phyloP scores from a whole-genome alignment of 2,113 vertebrate genomes.

The Struthio camelus region DNA sequence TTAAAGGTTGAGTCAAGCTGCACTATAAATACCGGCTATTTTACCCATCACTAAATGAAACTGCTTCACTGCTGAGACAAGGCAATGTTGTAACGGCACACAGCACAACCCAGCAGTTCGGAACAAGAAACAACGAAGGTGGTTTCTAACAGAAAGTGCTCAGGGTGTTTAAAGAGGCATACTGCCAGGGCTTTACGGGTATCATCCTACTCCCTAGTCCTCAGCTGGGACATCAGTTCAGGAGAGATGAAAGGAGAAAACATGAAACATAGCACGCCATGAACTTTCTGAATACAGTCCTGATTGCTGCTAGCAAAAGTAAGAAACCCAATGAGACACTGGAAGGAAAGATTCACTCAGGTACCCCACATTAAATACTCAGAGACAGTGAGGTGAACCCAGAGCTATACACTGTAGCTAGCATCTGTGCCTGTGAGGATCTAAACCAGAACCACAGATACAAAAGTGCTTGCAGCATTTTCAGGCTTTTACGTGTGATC shows the following conservation, averaged over 20 bases:
- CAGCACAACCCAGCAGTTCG: background rate
- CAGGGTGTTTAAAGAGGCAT: constrained; percentile 41
- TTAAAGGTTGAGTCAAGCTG: constrained; percentile 37
- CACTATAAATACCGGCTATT: background rate
- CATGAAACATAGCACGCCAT: background rate
- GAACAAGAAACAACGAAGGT: constrained; percentile 22
- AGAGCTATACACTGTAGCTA: background rate
- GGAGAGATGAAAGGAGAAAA: background rate
- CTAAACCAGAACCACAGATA: background rate
- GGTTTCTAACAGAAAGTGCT: constrained; percentile 27
- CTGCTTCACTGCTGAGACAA: background rate
- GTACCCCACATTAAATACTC: background rate
- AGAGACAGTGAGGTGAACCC: background rate
- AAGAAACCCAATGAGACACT: background rate
- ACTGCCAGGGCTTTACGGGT: constrained; percentile 16
- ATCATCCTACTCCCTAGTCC: constrained; percentile 34
- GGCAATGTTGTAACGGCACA: constrained; percentile 1
- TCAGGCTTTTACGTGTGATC: background rate
- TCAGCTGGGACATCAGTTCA: constrained; percentile 24
- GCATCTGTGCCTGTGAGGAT: background rate
- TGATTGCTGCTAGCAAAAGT: background rate
- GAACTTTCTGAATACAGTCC: background rate
- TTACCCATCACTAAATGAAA: background rate
- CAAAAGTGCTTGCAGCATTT: background rate
- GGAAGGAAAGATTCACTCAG: background rate